These are phyloP conservation scores for Gallinago undulata DNA, from an alignment of 2,113 vertebrate genomes.

Conservation along the genomic window DNA sequence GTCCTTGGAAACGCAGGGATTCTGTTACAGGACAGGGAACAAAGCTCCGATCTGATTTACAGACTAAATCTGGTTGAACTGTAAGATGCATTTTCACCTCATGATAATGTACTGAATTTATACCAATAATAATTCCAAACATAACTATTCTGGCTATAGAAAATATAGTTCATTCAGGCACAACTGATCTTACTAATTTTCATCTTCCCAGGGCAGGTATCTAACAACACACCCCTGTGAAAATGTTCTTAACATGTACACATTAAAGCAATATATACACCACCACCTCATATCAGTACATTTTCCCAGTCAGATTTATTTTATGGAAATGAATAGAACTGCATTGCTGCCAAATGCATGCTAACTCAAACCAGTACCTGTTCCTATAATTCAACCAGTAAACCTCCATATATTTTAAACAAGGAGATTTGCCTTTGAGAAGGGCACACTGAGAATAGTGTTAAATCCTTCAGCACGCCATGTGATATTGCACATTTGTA, in stretches of 20 bases:
- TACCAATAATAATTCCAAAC: background rate
- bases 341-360: background rate
- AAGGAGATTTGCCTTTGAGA: background rate
- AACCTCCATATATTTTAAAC: background rate
- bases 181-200: background rate
- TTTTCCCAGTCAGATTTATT: background rate
- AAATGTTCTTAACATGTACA: background rate
- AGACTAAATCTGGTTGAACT: background rate
- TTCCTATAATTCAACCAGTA: background rate
- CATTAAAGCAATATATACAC: background rate
- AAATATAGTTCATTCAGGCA: background rate
- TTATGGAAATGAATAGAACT: background rate
- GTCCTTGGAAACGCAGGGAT: background rate
- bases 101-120: background rate
- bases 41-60: background rate
- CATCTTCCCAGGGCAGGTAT: background rate
- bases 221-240: background rate
- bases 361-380: background rate
- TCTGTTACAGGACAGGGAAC: background rate
- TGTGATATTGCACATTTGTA: background rate
- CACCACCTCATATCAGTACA: background rate
- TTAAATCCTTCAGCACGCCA: background rate
- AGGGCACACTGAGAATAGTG: background rate
- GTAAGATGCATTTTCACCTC: background rate
- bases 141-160: background rate